Conservation (phyloP, 2,113 vertebrate genomes). For the Bostrychus sinensis region DNA sequence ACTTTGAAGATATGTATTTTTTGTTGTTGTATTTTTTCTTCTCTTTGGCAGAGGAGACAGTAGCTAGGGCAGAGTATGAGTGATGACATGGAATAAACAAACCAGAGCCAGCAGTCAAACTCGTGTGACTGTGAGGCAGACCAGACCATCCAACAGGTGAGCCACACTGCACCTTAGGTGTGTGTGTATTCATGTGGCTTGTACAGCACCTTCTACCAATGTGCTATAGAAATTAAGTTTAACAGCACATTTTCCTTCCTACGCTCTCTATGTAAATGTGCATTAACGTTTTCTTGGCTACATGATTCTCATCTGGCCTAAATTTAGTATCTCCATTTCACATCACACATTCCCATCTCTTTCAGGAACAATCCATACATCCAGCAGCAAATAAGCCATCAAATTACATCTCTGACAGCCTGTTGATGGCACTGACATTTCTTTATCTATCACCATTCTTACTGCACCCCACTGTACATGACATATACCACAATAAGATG, state of each 20-base stretch:
- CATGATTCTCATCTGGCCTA: slow-evolving; percentile 2
- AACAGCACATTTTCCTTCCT: background rate
- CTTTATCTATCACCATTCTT: slow-evolving; percentile 18
- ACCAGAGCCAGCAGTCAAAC: background rate
- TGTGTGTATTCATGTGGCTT: background rate
- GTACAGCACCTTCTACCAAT: background rate
- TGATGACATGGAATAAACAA: background rate
- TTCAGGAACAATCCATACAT: slow-evolving; percentile 15
- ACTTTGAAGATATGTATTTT: background rate
- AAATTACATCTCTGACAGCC: slow-evolving; percentile 39
- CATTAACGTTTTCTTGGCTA: slow-evolving; percentile 22
- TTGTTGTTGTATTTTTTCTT: background rate
- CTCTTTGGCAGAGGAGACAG: background rate
- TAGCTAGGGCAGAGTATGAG: background rate
- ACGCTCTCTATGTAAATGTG: slow-evolving; percentile 22
- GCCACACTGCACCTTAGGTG: background rate
- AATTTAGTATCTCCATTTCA: slow-evolving; percentile 21
- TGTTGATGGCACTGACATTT: slow-evolving; percentile 68
- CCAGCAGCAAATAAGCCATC: slow-evolving; percentile 32
- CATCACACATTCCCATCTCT: slow-evolving; percentile 20
- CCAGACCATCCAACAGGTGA: background rate
- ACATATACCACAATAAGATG: slow-evolving; percentile 45
- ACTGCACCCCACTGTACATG: slow-evolving; percentile 23
- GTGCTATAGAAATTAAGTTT: background rate
- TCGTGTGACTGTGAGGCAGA: background rate